Conservation (phyloP, 2,888 invertebrate genomes). For the Acleris literana region DNA sequence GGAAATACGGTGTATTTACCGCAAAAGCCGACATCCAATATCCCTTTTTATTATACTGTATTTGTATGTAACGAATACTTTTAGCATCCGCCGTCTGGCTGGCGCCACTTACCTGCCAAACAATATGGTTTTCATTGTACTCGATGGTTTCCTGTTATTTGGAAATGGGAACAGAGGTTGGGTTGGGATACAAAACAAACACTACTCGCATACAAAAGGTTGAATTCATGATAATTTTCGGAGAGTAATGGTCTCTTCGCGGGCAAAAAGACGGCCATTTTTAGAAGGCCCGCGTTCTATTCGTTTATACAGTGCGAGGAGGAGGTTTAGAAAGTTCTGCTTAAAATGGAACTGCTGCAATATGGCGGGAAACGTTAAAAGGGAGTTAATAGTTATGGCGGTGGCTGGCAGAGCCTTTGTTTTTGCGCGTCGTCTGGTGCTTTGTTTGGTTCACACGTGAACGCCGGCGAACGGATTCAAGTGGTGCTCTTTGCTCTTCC, state of each 20-base stretch:
- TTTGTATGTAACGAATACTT: constrained; percentile 52
- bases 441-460: constrained; percentile 20
- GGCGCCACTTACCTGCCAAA: constrained; percentile 47
- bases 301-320: constrained; percentile 2
- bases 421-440: constrained; percentile 16
- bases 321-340: constrained; percentile 22
- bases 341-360: constrained; percentile 9
- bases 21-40: constrained; percentile 38
- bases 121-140: constrained; percentile 40
- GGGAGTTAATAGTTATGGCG: constrained; percentile 29
- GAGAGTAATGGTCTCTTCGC: constrained; percentile 10
- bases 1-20: constrained; percentile 27
- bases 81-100: constrained; percentile 40
- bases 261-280: constrained; percentile 18
- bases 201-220: constrained; percentile 39
- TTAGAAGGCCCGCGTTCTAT: constrained; percentile 8
- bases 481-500: constrained; percentile 24
- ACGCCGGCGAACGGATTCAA: constrained; percentile 22
- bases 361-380: constrained; percentile 26
- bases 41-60: constrained; percentile 40
- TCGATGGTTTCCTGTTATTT: constrained; percentile 58
- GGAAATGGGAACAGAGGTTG: constrained; percentile 51
- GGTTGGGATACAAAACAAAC: constrained; percentile 56
- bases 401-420: constrained; percentile 24
- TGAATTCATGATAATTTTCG: constrained; percentile 14